Evolutionary conservation across 2,113 vertebrate genomes (phyloP).

Genomic region (Natator depressus): DNA sequence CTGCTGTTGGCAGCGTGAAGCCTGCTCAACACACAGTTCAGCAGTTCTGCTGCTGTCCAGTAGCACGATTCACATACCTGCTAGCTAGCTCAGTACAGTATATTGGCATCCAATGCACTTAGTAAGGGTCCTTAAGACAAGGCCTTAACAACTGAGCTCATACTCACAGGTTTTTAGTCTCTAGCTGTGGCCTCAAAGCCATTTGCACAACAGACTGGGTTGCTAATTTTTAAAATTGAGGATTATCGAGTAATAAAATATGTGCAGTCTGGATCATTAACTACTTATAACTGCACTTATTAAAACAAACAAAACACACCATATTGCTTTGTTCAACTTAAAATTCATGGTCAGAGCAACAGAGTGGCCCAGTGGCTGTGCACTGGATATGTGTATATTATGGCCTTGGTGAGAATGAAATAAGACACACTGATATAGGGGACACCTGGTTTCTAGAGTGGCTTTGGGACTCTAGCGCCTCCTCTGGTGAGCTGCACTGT

Average conservation of each 20-base stretch:
- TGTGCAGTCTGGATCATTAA: conserved; percentile 34
- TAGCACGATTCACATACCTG: not conserved
- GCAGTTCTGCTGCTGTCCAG: not conserved
- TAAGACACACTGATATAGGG: not conserved
- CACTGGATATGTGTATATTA: not conserved
- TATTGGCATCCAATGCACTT: not conserved
- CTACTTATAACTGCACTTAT: not conserved
- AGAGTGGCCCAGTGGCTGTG: rapidly evolving
- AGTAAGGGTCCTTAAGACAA: not conserved
- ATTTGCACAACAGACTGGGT: not conserved
- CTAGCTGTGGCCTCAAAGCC: not conserved
- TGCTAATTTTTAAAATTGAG: not conserved
- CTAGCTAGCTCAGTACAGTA: not conserved
- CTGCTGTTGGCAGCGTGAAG: not conserved
- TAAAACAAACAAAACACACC: not conserved
- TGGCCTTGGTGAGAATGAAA: no score
- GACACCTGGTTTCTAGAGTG: not conserved
- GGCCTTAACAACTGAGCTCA: not conserved
- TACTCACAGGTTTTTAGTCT: not conserved
- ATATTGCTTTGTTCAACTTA: not conserved
- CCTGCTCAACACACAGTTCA: not conserved
- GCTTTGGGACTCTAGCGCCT: not conserved
- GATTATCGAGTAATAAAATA: not conserved
- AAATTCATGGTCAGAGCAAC: not conserved
- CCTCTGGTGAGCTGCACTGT: not conserved